Base-by-base conservation (phyloP, 2,113 vertebrate genomes). In the Microcebus tavaratra region DNA sequence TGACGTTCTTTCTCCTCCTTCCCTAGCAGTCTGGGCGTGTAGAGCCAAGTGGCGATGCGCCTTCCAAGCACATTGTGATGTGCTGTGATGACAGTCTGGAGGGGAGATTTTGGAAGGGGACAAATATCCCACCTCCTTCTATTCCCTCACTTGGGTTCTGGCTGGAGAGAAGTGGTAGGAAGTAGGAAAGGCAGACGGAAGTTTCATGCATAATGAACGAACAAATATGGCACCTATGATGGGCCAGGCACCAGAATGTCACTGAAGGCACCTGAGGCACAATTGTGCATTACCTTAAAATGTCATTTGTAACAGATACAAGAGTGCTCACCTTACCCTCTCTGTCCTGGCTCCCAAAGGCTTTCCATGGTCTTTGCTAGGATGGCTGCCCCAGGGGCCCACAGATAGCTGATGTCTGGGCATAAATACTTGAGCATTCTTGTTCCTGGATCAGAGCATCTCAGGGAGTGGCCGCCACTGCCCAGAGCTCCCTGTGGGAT, bases 191-290 rank as follows among this genome's bases (percentile, higher is more conserved):
- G 42, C 29, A 1, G 8, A 4, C 15, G 59, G 15, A 57, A 8
- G 42, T 17, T 9, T 88, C 9, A 12, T 13, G 34, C 45, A 39
- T 67, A 55, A 31, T 18, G 53, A n/a, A 55, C 4, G 8, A 39
- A 31, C 34, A 27, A 59, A 53, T 14, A 29, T 6, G 9, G 29
- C 1, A 1, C 4, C n/a, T 18, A 34, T 1, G 0, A 25, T 1
- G 27, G 36, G 21, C 31, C 50, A 31, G 25, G 10, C 34, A 31
- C 67, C 72, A n/a, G 63, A 61, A 34, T 23, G 78, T 39, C 23
- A 14, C 3, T 8, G 85, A 57, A 15, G 12, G 8, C 11, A 7
- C 25, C 36, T 31, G 75, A 45, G 17, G 10, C 27, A 2, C 14
- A 36, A 25, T 50, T 14, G 39, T 27, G 6, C 78, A 21, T 88